Evolutionary conservation across 2,888 invertebrate species (phyloP).

Genomic region (Nebria brevicollis): DNA sequence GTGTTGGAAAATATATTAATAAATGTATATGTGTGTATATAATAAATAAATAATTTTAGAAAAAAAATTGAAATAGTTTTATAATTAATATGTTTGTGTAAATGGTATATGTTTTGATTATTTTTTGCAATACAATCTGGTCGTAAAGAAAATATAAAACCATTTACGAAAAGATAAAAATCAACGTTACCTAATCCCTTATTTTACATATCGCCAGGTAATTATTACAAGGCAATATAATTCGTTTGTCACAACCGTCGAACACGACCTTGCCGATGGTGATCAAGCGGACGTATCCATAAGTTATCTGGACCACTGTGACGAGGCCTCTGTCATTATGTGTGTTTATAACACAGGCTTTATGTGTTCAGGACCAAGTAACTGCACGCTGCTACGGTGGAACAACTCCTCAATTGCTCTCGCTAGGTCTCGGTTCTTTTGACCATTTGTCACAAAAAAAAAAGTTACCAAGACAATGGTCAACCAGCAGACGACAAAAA

Average conservation of each 20-base stretch:
- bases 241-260: conserved; percentile 52
- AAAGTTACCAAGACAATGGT: background rate
- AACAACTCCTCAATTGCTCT: conserved; percentile 1
- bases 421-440: background rate
- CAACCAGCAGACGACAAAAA: conserved; percentile 1
- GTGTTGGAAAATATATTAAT: too few relatives aligned
- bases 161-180: background rate
- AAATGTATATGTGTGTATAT: too few relatives aligned
- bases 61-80: too few relatives aligned
- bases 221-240: conserved; percentile 59
- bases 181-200: background rate
- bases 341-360: conserved; percentile 53
- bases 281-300: conserved; percentile 26
- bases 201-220: conserved; percentile 57
- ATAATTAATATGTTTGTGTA: too few relatives aligned
- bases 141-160: background rate
- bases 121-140: background rate
- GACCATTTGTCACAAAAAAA: background rate
- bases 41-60: too few relatives aligned
- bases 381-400: background rate
- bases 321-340: conserved; percentile 53
- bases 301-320: conserved; percentile 48
- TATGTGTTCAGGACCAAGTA: conserved; percentile 43
- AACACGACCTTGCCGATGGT: conserved; percentile 21
- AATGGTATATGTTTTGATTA: too few relatives aligned